Evolutionary conservation across 30 jellyfish, hydroid and myxozoan species (phyloP).

Genomic region (Turritopsis dohrnii): DNA sequence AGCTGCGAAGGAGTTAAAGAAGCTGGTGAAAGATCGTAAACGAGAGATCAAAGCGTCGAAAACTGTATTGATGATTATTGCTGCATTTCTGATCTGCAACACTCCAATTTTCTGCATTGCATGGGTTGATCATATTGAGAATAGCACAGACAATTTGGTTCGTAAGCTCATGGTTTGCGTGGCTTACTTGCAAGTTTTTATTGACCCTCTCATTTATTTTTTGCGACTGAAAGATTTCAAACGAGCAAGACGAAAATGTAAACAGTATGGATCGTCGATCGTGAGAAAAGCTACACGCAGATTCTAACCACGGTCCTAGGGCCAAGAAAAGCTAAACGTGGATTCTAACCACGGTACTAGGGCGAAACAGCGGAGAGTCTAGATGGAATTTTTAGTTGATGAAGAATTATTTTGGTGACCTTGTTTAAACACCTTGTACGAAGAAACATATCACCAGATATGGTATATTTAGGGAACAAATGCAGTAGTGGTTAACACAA

Average conservation of each 20-base stretch:
- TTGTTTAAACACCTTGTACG: too few relatives aligned
- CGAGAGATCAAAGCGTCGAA: conserved; percentile 37
- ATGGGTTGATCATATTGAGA: conserved; percentile 22
- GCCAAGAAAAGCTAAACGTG: not conserved
- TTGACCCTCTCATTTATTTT: conserved; percentile 33
- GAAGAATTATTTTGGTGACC: too few relatives aligned
- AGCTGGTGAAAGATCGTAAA: conserved; percentile 22
- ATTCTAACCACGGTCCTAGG: not conserved
- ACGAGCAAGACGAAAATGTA: conserved; percentile 25
- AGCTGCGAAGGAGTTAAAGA: conserved; percentile 22
- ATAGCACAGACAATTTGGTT: not conserved
- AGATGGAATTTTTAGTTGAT: too few relatives aligned
- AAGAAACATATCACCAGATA: too few relatives aligned
- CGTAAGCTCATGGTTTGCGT: conserved; percentile 5
- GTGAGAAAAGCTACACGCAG: conserved; percentile 32
- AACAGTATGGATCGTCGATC: conserved; percentile 20
- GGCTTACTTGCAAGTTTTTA: conserved; percentile 29
- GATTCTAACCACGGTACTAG: not conserved
- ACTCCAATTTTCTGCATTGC: conserved; percentile 32
- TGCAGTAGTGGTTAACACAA: too few relatives aligned
- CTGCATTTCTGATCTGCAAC: conserved; percentile 32
- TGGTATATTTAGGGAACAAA: too few relatives aligned
- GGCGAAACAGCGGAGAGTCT: not conserved
- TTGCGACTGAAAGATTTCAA: conserved; percentile 22
- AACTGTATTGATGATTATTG: conserved; percentile 24